Evolutionary conservation across 2,888 invertebrate genomes (phyloP).

Genomic region (Oxycera nigricornis): DNA sequence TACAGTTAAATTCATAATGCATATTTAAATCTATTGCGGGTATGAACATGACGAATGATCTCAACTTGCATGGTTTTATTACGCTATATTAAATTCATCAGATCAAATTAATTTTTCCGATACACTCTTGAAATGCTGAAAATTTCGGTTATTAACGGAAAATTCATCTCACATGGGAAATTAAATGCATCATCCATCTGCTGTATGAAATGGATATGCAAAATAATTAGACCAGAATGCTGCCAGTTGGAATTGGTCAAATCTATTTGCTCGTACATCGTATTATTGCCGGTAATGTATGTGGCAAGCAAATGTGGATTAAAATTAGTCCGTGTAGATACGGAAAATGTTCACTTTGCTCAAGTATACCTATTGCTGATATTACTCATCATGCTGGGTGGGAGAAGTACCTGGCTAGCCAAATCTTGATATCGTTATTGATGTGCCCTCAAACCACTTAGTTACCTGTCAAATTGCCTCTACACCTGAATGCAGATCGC

Average conservation of each 20-base stretch:
- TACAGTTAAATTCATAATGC: too few species aligned
- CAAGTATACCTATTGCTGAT: not conserved
- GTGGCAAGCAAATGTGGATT: not conserved
- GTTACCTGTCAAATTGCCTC: conserved; percentile 18
- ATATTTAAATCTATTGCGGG: too few species aligned
- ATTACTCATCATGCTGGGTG: not conserved
- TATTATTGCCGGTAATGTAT: not conserved
- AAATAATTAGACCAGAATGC: not conserved
- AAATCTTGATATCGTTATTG: conserved; percentile 33
- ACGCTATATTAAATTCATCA: too few species aligned
- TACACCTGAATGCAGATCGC: not conserved
- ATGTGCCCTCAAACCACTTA: conserved; percentile 28
- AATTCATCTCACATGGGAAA: too few species aligned
- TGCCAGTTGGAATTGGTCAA: not conserved
- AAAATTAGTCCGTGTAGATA: not conserved
- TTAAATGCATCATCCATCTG: too few species aligned
- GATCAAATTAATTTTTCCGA: too few species aligned
- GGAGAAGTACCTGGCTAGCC: not conserved
- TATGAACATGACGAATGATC: too few species aligned
- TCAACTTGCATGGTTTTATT: too few species aligned
- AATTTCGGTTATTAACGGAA: too few species aligned
- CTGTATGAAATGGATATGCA: not conserved
- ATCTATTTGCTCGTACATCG: not conserved
- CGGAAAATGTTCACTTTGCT: not conserved
- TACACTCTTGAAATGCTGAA: too few species aligned